A percentile compares a stretch with the other conserved stretches of the same genome.
These are phyloP conservation scores for Alca torda DNA, from an alignment of 2,797 vertebrate genomes.

Conservation along the genomic window DNA sequence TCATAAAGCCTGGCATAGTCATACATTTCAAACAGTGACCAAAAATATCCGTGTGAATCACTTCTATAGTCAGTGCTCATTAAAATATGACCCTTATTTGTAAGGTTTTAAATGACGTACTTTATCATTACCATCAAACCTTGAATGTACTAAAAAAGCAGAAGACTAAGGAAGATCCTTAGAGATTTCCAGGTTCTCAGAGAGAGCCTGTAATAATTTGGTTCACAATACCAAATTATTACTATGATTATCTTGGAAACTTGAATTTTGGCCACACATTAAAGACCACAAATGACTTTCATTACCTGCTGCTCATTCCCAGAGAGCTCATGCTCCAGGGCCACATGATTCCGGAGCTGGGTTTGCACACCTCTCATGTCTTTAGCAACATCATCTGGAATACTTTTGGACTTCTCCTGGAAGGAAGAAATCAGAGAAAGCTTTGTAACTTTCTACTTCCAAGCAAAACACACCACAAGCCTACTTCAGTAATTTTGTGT, in stretches of 20 bases:
- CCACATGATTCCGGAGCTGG: slow-evolving; percentile 84
- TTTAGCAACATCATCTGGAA: slow-evolving; percentile 84
- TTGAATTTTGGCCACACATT: neutral
- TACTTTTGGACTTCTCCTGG: slow-evolving; percentile 85
- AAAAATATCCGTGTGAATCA: neutral
- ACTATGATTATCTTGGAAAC: neutral
- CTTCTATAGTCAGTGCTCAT: neutral
- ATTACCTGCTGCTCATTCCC: slow-evolving; percentile 83
- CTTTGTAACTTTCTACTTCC: neutral
- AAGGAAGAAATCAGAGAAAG: neutral
- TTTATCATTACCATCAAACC: neutral
- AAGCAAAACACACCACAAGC: neutral
- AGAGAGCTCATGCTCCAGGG: slow-evolving; percentile 81
- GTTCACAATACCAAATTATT: neutral
- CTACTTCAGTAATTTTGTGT: neutral
- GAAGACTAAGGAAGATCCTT: neutral
- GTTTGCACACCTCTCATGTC: slow-evolving; percentile 81
- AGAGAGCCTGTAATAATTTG: neutral
- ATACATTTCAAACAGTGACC: neutral
- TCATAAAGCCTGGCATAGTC: neutral
- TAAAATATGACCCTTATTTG: neutral
- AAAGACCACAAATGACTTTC: neutral
- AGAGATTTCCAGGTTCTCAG: neutral
- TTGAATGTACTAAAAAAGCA: neutral
- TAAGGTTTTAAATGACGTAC: neutral